phyloP scores from a whole-genome alignment of 1,140 invertebrate genomes.

The Drosophila paulistorum region DNA sequence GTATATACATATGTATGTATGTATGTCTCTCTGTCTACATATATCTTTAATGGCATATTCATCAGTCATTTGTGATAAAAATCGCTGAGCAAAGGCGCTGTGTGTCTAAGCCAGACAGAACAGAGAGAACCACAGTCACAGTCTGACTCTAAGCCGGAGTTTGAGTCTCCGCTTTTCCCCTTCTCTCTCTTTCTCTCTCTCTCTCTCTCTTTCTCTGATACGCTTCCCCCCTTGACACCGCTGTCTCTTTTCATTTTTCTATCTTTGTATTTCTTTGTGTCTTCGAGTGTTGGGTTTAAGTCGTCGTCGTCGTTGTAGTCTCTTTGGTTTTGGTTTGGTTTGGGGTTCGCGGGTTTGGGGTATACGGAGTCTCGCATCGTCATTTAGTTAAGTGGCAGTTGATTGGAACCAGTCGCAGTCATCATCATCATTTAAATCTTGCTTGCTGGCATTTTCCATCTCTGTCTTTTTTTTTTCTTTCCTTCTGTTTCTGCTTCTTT shows the following conservation, averaged over 20 bases:
- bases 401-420: conserved; percentile 74
- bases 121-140: conserved; percentile 23
- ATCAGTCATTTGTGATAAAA: conserved; percentile 79
- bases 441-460: neutral
- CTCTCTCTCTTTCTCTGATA: too few relatives aligned
- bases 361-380: conserved; percentile 60
- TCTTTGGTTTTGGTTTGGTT: neutral
- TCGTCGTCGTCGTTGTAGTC: conserved; percentile 35
- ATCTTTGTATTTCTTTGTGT: conserved; percentile 11
- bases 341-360: neutral
- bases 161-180: conserved; percentile 9
- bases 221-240: neutral
- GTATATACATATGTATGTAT: conserved; percentile 9
- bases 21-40: conserved; percentile 42
- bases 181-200: too few relatives aligned
- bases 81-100: conserved; percentile 10
- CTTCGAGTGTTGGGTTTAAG: conserved; percentile 20
- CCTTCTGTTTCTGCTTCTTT: conserved; percentile 17
- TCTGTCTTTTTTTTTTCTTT: conserved; percentile 31
- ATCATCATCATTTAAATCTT: conserved; percentile 43
- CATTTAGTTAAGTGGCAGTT: conserved; percentile 81
- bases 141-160: conserved; percentile 13
- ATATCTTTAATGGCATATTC: conserved; percentile 80
- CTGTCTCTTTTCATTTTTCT: conserved; percentile 13
- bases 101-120: neutral